These are phyloP conservation scores for Cinclus cinclus DNA, from an alignment of 2,113 vertebrate genomes.

Conservation along the genomic window DNA sequence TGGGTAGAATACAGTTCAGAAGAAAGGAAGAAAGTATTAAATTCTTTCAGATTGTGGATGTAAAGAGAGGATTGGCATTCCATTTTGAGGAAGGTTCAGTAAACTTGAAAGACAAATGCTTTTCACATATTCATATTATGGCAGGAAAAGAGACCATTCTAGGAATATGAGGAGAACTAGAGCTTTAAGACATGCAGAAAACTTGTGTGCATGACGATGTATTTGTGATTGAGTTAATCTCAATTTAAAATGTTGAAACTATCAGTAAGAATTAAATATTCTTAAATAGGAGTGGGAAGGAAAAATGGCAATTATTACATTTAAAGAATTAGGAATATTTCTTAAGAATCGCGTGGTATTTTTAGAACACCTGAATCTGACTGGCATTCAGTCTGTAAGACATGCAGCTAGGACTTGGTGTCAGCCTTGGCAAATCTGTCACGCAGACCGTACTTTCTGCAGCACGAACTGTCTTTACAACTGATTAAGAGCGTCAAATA, in stretches of 20 bases:
- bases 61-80: background rate
- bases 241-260: background rate
- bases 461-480: background rate
- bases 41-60: background rate
- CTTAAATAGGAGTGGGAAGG: background rate
- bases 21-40: background rate
- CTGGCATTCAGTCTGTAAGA: background rate
- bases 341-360: background rate
- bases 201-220: background rate
- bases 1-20: background rate
- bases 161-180: background rate
- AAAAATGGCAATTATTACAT: background rate
- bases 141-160: background rate
- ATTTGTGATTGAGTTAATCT: background rate
- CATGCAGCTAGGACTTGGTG: background rate
- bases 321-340: background rate
- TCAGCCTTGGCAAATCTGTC: background rate
- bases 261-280: background rate
- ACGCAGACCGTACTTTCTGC: background rate
- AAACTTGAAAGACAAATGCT: background rate
- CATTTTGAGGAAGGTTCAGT: background rate
- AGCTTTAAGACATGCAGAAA: background rate
- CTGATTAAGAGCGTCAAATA: background rate
- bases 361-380: background rate
- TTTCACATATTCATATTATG: background rate